A percentile compares a stretch with the other conserved stretches of the same genome.
Conservation (phyloP, 2,113 vertebrate species). For the Pitta sordida region DNA sequence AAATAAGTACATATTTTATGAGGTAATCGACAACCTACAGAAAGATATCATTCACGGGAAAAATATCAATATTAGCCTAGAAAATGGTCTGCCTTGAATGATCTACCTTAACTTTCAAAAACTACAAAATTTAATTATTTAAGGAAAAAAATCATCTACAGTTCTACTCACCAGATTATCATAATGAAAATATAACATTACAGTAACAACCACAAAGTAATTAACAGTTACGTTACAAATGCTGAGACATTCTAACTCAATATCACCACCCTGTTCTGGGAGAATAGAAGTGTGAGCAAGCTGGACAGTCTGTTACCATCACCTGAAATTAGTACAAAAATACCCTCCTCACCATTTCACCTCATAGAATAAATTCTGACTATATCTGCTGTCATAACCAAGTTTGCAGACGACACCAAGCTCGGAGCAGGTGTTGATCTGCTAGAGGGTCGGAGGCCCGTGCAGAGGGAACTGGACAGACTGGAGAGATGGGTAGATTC, state of each 20-base stretch:
- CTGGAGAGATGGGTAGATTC: too few species aligned
- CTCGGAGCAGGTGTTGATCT: too few species aligned
- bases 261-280: not conserved
- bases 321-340: not conserved
- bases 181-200: rapidly evolving
- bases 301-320: not conserved
- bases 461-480: too few species aligned
- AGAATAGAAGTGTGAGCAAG: not conserved
- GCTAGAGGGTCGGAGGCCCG: too few species aligned
- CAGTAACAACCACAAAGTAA: not conserved
- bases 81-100: not conserved
- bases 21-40: not conserved
- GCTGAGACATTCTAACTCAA: not conserved
- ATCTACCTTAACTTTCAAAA: not conserved
- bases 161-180: not conserved
- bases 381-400: not conserved
- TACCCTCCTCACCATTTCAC: rapidly evolving
- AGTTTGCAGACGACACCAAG: too few species aligned
- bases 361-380: not conserved
- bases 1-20: not conserved
- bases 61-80: not conserved
- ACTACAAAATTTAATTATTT: not conserved
- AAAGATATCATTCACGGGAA: not conserved
- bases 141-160: not conserved
- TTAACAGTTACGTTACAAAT: not conserved